These are phyloP conservation scores for Nannobrachium achirus DNA, from an alignment of 2,113 vertebrate genomes.

Conservation along the genomic window DNA sequence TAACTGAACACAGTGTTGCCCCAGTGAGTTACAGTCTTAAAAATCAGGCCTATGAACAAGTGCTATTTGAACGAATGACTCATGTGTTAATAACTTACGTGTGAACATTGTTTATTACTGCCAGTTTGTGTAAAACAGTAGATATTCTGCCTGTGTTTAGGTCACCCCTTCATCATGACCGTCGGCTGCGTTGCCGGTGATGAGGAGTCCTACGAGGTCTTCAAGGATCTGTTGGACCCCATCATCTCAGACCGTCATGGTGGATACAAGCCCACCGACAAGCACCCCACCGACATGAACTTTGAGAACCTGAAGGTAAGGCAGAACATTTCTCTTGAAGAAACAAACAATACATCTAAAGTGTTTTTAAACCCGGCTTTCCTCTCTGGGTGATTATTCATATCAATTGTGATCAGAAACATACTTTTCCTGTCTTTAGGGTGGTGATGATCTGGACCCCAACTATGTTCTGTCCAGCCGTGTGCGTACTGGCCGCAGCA, in stretches of 20 bases:
- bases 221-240: constrained; percentile 92
- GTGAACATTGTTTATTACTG: not conserved
- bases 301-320: constrained; percentile 92
- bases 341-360: not conserved
- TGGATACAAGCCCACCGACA: constrained; percentile 92
- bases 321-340: not conserved
- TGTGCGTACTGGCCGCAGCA: constrained; percentile 92
- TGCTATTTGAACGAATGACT: not conserved
- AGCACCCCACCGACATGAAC: constrained; percentile 95
- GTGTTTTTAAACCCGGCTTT: no score
- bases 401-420: no score
- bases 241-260: no score
- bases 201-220: constrained; percentile 88
- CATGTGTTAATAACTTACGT: not conserved
- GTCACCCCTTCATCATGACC: constrained; percentile 97
- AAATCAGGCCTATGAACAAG: no score
- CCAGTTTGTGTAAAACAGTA: not conserved
- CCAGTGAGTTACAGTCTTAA: no score
- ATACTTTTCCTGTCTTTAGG: constrained; percentile 70
- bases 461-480: constrained; percentile 92
- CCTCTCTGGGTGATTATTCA: no score
- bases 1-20: no score
- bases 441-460: no score
- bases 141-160: constrained; percentile 56
- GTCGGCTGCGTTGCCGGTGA: constrained; percentile 94